phyloP scores from a whole-genome alignment of 2,888 invertebrate species.

The Eristalis arbustorum region DNA sequence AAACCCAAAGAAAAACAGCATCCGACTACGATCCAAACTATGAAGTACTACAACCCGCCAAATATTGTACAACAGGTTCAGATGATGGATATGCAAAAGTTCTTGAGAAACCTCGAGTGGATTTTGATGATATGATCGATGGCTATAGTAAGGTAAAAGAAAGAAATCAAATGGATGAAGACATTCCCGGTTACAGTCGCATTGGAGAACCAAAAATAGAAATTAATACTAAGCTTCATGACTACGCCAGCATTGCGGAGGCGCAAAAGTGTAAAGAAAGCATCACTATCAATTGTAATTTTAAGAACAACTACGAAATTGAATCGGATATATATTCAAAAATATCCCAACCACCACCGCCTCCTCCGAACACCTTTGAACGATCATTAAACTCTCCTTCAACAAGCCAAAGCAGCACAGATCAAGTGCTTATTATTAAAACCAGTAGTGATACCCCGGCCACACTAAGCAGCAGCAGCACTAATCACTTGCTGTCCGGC shows the following conservation, averaged over 20 bases:
- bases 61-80: constrained; percentile 72
- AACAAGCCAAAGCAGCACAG: constrained; percentile 70
- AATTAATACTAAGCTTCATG: constrained; percentile 74
- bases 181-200: constrained; percentile 76
- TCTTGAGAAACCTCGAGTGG: constrained; percentile 76
- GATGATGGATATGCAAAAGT: constrained; percentile 80
- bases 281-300: constrained; percentile 74
- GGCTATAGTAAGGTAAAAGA: constrained; percentile 77
- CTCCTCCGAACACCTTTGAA: constrained; percentile 72
- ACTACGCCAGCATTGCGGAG: constrained; percentile 79
- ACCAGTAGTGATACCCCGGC: constrained; percentile 74
- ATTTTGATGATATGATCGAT: constrained; percentile 72
- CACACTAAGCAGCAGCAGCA: constrained; percentile 76
- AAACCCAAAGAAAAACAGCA: constrained; percentile 78
- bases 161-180: constrained; percentile 72
- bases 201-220: constrained; percentile 75
- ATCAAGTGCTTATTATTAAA: constrained; percentile 66
- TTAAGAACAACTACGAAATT: constrained; percentile 72
- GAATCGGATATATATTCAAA: constrained; percentile 73
- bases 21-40: constrained; percentile 89
- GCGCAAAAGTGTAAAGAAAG: constrained; percentile 75
- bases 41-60: constrained; percentile 84
- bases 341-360: constrained; percentile 75
- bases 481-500: constrained; percentile 83
- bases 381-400: constrained; percentile 57